Percentiles rank a stretch among this genome's conserved stretches.
Evolutionary conservation across 2,113 vertebrate species (phyloP).

Genomic region (Salvelinus namaycush): DNA sequence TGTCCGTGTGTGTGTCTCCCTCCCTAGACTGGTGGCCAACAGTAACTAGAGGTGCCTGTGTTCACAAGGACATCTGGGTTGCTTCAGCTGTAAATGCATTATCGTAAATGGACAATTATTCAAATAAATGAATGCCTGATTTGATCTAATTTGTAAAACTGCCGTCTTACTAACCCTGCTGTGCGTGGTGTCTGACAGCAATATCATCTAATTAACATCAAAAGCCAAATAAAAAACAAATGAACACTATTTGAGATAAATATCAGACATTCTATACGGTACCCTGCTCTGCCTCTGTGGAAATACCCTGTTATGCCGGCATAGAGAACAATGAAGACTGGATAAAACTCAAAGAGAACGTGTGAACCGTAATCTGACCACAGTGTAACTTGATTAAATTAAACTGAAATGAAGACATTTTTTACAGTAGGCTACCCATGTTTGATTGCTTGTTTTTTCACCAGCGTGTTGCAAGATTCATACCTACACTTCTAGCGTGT

Average conservation of each 20-base stretch:
- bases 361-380: background rate
- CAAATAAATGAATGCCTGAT: background rate
- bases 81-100: background rate
- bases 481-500: too few relatives aligned
- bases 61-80: too few relatives aligned
- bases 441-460: too few relatives aligned
- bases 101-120: background rate
- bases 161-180: background rate
- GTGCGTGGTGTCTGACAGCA: background rate
- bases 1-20: background rate
- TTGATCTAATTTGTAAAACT: background rate
- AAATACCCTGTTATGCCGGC: background rate
- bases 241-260: background rate
- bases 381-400: background rate
- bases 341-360: background rate
- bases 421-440: too few relatives aligned
- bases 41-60: background rate
- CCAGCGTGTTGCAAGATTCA: too few relatives aligned
- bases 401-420: background rate
- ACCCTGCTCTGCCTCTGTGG: background rate
- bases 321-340: background rate
- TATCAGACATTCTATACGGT: background rate
- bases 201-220: background rate
- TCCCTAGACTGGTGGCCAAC: background rate
- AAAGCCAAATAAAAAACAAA: too few relatives aligned